These are phyloP conservation scores for Panthera uncia DNA, from an alignment of 2,113 vertebrate species.

Conservation along the genomic window DNA sequence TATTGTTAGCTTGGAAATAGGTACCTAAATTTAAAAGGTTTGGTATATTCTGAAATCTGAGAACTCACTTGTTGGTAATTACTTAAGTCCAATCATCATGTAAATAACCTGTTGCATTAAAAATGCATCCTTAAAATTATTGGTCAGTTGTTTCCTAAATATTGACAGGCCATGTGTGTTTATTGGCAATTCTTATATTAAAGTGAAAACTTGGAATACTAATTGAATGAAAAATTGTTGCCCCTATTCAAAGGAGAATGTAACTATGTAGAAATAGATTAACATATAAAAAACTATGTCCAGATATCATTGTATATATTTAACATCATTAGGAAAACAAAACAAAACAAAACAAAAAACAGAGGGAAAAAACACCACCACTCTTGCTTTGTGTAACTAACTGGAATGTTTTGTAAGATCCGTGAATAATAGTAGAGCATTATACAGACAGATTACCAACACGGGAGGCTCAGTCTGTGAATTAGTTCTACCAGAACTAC, in stretches of 20 bases:
- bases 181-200: not conserved
- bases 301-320: conserved; percentile 10
- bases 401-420: conserved; percentile 49
- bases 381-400: conserved; percentile 45
- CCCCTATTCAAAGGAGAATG: not conserved
- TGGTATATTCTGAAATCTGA: not conserved
- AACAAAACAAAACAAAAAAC: not conserved
- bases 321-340: conserved; percentile 28
- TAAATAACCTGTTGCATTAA: conserved; percentile 54
- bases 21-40: not conserved
- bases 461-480: conserved; percentile 79
- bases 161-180: not conserved
- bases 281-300: not conserved
- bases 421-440: conserved; percentile 36
- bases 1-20: conserved; percentile 26
- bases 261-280: conserved; percentile 40
- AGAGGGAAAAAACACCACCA: not conserved
- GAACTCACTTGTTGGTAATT: conserved; percentile 44
- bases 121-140: not conserved
- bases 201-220: not conserved
- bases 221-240: conserved; percentile 12
- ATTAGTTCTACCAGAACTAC: conserved; percentile 88
- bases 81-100: not conserved
- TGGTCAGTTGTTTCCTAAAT: not conserved
- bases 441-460: conserved; percentile 80